Percentiles rank a stretch among this genome's conserved stretches.
Evolutionary conservation across 2,113 vertebrate species (phyloP).

Genomic region (Triplophysa dalaica): DNA sequence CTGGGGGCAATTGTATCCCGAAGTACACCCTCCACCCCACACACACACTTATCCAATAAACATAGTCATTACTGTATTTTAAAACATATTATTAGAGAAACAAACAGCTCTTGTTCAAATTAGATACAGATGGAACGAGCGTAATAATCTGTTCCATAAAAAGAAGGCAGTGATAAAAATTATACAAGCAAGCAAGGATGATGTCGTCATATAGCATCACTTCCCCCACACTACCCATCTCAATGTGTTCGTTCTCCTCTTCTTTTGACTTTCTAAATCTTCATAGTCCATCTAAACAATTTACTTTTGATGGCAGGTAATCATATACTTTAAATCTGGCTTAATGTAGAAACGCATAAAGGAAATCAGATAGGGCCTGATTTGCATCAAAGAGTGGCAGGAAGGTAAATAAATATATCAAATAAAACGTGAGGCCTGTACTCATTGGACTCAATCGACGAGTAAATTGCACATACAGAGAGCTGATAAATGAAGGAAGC

Average conservation of each 20-base stretch:
- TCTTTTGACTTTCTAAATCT: constrained; percentile 24
- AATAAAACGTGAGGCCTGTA: constrained; percentile 59
- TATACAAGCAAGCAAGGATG: constrained; percentile 35
- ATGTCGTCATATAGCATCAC: constrained; percentile 55
- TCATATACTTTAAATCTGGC: constrained; percentile 52
- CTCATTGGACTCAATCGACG: constrained; percentile 63
- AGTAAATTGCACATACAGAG: constrained; percentile 61
- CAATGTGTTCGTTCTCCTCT: background rate
- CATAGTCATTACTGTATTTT: constrained; percentile 38
- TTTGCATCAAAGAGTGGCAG: constrained; percentile 59
- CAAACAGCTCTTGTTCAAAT: constrained; percentile 61
- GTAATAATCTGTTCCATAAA: constrained; percentile 59
- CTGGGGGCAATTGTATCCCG: constrained; percentile 17
- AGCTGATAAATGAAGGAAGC: constrained; percentile 59
- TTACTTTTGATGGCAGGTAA: constrained; percentile 59
- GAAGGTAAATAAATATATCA: constrained; percentile 61
- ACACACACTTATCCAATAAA: constrained; percentile 42
- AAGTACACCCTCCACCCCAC: constrained; percentile 9
- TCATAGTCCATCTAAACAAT: constrained; percentile 54
- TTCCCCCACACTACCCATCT: constrained; percentile 31
- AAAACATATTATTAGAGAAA: constrained; percentile 67
- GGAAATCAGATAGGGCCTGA: constrained; percentile 49
- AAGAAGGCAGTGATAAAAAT: constrained; percentile 34
- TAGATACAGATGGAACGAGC: constrained; percentile 60
- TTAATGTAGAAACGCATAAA: constrained; percentile 56